These are phyloP conservation scores for Heliothis virescens DNA, from an alignment of 1,140 invertebrate genomes.

Conservation along the genomic window DNA sequence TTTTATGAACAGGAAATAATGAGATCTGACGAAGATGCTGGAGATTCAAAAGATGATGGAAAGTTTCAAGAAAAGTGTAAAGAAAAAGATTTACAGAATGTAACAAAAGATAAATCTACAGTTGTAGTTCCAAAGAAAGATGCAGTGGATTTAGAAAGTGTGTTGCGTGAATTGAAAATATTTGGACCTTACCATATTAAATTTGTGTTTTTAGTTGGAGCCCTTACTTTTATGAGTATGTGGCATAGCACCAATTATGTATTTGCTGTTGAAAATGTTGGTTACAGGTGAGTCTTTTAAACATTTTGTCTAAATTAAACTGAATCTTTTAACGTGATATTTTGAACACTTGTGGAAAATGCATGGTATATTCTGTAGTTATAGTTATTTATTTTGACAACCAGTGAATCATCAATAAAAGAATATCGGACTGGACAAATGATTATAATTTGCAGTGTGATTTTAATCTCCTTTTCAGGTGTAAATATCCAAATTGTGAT, in stretches of 20 bases:
- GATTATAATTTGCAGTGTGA: not conserved
- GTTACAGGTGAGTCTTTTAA: slow-evolving; percentile 13
- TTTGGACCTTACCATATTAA: slow-evolving; percentile 31
- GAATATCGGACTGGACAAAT: too few relatives aligned
- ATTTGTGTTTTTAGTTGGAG: slow-evolving; percentile 11
- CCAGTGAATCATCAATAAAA: too few relatives aligned
- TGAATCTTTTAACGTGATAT: too few relatives aligned
- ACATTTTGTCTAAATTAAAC: too few relatives aligned
- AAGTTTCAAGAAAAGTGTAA: not conserved
- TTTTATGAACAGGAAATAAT: not conserved
- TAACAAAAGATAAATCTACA: not conserved
- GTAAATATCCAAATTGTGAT: slow-evolving; percentile 25
- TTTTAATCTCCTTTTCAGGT: slow-evolving; percentile 7
- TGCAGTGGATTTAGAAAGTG: slow-evolving; percentile 27
- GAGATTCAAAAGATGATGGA: not conserved
- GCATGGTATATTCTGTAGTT: too few relatives aligned
- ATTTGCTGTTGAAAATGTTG: slow-evolving; percentile 31
- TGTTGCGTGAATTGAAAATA: slow-evolving; percentile 37
- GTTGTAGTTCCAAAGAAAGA: not conserved
- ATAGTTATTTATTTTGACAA: too few relatives aligned
- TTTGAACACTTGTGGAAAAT: too few relatives aligned
- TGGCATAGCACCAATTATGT: slow-evolving; percentile 28
- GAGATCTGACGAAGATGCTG: not conserved
- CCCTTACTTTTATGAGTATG: slow-evolving; percentile 4
- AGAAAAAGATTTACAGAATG: not conserved